Base-by-base conservation (phyloP, 2,888 invertebrate species). In the Tachina fera region DNA sequence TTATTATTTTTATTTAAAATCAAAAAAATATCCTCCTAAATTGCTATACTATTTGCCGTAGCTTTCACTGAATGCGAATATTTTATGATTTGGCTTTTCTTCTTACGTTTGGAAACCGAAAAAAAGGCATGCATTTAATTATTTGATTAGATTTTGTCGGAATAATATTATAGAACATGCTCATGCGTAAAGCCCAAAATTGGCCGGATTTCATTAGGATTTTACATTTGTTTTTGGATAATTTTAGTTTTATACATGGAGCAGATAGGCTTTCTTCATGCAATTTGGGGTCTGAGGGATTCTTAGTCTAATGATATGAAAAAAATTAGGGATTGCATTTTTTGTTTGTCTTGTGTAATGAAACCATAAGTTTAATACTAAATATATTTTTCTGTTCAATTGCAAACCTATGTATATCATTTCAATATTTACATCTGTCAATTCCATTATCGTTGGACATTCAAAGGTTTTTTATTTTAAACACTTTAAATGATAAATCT, bases 21-120 rank as follows among this genome's bases (percentile, higher is more conserved):
- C 0, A 61, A 72, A 49, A 61, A 72, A 49, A n/a, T 39, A 8
- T 49, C 14, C 22, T 22, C 13, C 11, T 61, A 22, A 51, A 53
- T 22, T 56, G n/a, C 51, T 56, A 65, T 19, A 45, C 5, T 47
- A 31, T 60, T 72, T 39, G 16, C 10, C 63, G 2, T n/a, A 56
- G 68, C 70, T 85, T 74, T 82, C 84, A 78, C 78, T 74, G 68
- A 68, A n/a, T n/a, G n/a, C n/a, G n/a, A n/a, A 53, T 39, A 14
- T 45, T 72, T 53, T 16, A 47, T 19, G 51, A 14, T 79, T 68
- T 61, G 47, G 49, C 13, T 19, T 9, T 45, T 39, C 11, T 71
- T 53, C 45, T 58, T 49, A 11, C 22, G 19, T 41, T 51, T 45
- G 61, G 22, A 56, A 31, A 63, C 22, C 49, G 65, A 53, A 60